Percentiles rank a stretch among this genome's conserved stretches.
Conservation (phyloP, 1,140 invertebrate genomes). For the Cardiocondyla obscurior region DNA sequence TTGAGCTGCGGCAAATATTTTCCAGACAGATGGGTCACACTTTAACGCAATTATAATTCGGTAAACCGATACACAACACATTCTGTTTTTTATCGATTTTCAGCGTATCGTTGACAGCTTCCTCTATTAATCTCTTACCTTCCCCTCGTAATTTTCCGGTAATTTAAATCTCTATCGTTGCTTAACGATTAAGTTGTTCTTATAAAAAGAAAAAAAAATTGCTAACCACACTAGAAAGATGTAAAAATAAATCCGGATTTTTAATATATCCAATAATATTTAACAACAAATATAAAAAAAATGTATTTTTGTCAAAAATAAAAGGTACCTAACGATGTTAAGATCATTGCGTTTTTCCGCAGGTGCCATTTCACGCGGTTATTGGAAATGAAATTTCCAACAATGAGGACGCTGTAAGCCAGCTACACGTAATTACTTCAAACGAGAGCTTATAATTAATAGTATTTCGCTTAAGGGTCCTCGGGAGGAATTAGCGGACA, state of each 20-base stretch:
- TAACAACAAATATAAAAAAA: background rate
- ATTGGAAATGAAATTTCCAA: conserved; percentile 43
- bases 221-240: background rate
- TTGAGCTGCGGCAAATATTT: conserved; percentile 53
- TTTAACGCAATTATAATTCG: conserved; percentile 57
- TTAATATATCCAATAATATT: background rate
- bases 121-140: background rate
- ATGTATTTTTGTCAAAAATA: background rate
- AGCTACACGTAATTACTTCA: conserved; percentile 44
- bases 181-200: conserved; percentile 19
- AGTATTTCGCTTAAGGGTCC: conserved; percentile 13
- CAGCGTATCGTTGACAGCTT: background rate
- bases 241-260: background rate
- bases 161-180: conserved; percentile 7
- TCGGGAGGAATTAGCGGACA: background rate
- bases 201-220: conserved; percentile 21
- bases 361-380: conserved; percentile 26
- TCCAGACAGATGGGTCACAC: background rate
- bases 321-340: background rate
- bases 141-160: conserved; percentile 7
- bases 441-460: conserved; percentile 45
- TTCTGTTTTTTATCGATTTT: conserved; percentile 33
- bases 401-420: conserved; percentile 6
- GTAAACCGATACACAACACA: conserved; percentile 45
- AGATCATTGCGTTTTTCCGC: background rate